Base-by-base conservation (phyloP, 2,888 invertebrate genomes). In the Rotaria macrura region DNA sequence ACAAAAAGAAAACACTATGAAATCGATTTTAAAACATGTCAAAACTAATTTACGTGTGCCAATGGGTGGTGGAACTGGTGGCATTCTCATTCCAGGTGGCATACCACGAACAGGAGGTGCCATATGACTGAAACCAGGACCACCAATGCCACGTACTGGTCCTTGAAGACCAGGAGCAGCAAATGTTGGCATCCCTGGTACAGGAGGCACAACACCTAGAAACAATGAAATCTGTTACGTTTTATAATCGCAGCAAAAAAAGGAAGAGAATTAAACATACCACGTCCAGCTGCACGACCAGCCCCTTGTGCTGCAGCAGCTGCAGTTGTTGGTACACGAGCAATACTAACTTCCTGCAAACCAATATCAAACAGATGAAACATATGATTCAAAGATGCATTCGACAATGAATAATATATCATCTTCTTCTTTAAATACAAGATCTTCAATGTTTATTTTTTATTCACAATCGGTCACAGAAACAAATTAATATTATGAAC, bases 71-170 rank as follows among this genome's bases (percentile, higher is more conserved):
- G 49, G 49, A 49, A 49, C 17, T 10, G 84, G 83, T 47, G 86
- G 86, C 84, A 86, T 84, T 84, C 86, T 84, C 40, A 84, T 84
- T 34, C 84, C 84, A 20, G 65, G 84, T 40, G 86, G 86, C 2
- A 86, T 43, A n/a, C 86, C 86, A n/a, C 79, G 72, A 9, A 84
- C 86, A 55, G 49, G 38, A 47, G 52, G 84, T 47, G 49, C 47
- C n/a, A 84, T 84, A 38, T 84, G 23, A n/a, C 74, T 74, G 29
- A 84, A 72, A 25, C 84, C 86, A 7, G 86, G 86, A 6, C 84
- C 84, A 72, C 85, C 79, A 79, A 79, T n/a, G 43, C 79, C 79
- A 43, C 79, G 79, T 12, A 79, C 9, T 40, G 79, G 79, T 25
- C 79, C 79, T 79, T 79, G 79, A 43, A 79, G 43, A 79, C 79